Evolutionary conservation across 2,888 invertebrate genomes (phyloP).

Genomic region (Diarsia rubi): DNA sequence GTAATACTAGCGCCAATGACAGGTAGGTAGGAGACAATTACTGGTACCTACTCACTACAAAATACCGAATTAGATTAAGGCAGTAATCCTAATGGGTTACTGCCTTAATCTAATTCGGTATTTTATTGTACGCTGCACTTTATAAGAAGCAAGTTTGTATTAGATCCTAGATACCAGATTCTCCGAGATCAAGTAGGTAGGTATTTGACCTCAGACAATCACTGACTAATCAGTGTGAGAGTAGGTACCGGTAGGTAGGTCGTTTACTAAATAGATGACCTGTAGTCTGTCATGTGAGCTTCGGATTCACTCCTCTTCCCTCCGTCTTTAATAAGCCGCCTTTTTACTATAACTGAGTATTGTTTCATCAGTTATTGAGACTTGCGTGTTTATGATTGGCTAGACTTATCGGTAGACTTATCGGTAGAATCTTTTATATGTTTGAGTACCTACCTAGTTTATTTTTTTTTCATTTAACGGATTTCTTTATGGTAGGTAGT

Average conservation of each 20-base stretch:
- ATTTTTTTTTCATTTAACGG: background rate
- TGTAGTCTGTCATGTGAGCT: background rate
- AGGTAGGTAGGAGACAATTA: background rate
- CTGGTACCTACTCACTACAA: background rate
- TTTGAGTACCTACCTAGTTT: background rate
- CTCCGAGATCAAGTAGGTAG: slow-evolving; percentile 1
- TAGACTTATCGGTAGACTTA: slow-evolving; percentile 17
- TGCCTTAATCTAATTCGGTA: no score
- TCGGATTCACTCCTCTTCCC: background rate
- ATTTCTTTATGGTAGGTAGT: background rate
- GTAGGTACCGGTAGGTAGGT: background rate
- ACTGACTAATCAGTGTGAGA: slow-evolving; percentile 19
- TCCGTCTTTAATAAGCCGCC: background rate
- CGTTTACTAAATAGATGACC: background rate
- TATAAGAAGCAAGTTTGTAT: slow-evolving; percentile 10
- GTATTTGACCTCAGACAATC: slow-evolving; percentile 27
- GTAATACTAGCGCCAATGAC: background rate
- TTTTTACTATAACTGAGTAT: background rate
- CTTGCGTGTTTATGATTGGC: background rate
- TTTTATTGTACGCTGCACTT: no score
- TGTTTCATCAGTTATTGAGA: background rate
- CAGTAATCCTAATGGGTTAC: no score
- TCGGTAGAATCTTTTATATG: background rate
- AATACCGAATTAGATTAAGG: slow-evolving; percentile 9
- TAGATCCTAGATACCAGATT: background rate